phyloP scores from a whole-genome alignment of 2,113 vertebrate species.

The Macheiramphus alcinus region DNA sequence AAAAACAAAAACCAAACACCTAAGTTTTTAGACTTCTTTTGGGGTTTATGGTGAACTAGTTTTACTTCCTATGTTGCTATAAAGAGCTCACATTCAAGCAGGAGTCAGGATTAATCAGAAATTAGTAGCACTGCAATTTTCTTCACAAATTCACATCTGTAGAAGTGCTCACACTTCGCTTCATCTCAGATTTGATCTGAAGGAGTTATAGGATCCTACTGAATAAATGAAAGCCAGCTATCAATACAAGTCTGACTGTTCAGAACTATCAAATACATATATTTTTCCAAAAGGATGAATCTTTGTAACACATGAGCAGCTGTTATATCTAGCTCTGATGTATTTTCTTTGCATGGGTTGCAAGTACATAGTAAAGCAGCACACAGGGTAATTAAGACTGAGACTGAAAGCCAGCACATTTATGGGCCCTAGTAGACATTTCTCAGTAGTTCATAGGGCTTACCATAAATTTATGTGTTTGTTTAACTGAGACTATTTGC shows the following conservation, averaged over 20 bases:
- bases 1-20: too few species aligned
- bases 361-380: background rate
- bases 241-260: background rate
- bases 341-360: background rate
- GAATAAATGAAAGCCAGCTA: background rate
- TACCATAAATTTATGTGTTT: background rate
- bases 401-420: constrained; percentile 35
- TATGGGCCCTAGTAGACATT: background rate
- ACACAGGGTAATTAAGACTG: background rate
- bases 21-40: background rate
- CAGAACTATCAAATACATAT: background rate
- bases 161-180: background rate
- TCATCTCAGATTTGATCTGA: background rate
- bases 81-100: background rate
- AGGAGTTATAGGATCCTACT: background rate
- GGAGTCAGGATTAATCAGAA: background rate
- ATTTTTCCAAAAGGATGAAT: background rate
- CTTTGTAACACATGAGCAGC: background rate
- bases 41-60: background rate
- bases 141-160: background rate
- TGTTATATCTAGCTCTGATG: background rate
- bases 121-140: background rate
- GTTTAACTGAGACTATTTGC: background rate
- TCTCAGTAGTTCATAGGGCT: background rate
- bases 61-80: background rate